These are phyloP conservation scores for Trichonephila clavata DNA, from an alignment of 1,140 invertebrate species.

Conservation along the genomic window DNA sequence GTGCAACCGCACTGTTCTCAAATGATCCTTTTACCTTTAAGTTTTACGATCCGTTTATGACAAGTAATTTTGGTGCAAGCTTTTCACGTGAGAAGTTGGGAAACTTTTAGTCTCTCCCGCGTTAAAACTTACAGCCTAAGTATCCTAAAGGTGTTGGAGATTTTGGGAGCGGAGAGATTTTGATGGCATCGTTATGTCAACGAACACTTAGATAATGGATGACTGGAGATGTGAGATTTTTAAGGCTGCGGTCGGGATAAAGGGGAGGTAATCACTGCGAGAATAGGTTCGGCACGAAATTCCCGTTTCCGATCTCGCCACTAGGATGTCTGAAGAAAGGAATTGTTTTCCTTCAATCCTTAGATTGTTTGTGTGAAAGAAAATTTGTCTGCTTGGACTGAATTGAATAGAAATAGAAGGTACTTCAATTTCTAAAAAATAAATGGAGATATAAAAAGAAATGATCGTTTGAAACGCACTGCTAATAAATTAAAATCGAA, in stretches of 20 bases:
- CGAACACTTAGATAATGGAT: neutral
- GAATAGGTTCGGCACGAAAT: neutral
- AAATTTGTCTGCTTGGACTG: neutral
- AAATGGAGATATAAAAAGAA: no score
- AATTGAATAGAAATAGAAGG: no score
- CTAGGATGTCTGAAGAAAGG: no score
- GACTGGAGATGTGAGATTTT: slow-evolving; percentile 33
- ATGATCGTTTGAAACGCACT: no score
- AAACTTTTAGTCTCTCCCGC: slow-evolving; percentile 1
- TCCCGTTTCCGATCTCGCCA: no score
- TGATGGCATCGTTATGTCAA: slow-evolving; percentile 7
- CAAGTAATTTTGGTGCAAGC: slow-evolving; percentile 41
- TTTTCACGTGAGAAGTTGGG: neutral
- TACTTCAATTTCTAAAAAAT: no score
- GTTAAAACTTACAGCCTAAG: slow-evolving; percentile 22
- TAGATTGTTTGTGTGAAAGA: no score
- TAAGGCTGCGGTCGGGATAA: neutral
- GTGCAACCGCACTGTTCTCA: neutral
- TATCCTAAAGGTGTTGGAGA: slow-evolving; percentile 4
- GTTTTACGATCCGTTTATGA: slow-evolving; percentile 49
- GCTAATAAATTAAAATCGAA: no score
- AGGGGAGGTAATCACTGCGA: neutral
- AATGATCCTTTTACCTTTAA: slow-evolving; percentile 6
- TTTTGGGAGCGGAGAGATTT: neutral
- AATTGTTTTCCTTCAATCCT: no score